Conservation (phyloP, 2,888 invertebrate genomes). For the Agelastica alni region DNA sequence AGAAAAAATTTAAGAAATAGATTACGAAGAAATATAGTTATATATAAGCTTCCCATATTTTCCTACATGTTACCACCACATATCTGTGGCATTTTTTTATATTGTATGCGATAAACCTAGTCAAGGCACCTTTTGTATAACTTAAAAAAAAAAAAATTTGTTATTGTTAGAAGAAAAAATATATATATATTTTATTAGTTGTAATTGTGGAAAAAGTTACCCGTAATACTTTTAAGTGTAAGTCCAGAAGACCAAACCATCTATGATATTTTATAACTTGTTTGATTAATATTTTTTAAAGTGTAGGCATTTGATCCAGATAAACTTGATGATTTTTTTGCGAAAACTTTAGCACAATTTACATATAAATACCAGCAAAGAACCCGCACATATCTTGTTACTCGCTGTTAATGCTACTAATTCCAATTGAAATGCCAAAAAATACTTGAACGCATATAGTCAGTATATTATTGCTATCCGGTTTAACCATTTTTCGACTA, state of each 20-base stretch:
- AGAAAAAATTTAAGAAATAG: slow-evolving; percentile 2
- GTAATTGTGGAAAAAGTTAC: slow-evolving; percentile 34
- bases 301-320: too few relatives aligned
- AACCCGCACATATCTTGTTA: too few relatives aligned
- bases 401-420: too few relatives aligned
- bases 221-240: slow-evolving; percentile 5
- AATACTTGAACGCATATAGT: too few relatives aligned
- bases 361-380: too few relatives aligned
- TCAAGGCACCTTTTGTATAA: slow-evolving; percentile 49
- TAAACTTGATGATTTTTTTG: too few relatives aligned
- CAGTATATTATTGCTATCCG: too few relatives aligned
- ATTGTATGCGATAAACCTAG: slow-evolving; percentile 54
- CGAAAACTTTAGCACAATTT: too few relatives aligned
- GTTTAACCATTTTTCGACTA: too few relatives aligned
- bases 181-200: slow-evolving; percentile 50
- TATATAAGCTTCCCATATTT: slow-evolving; percentile 33
- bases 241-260: slow-evolving; percentile 12
- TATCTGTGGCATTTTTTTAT: slow-evolving; percentile 42
- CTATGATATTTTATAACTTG: slow-evolving; percentile 8
- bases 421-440: too few relatives aligned
- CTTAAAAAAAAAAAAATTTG: slow-evolving; percentile 20
- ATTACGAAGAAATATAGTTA: slow-evolving; percentile 5
- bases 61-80: slow-evolving; percentile 54
- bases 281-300: too few relatives aligned
- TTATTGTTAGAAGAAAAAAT: slow-evolving; percentile 41